These are phyloP conservation scores for Lepeophtheirus nordmannii DNA, from an alignment of 2,888 invertebrate species.

Conservation along the genomic window DNA sequence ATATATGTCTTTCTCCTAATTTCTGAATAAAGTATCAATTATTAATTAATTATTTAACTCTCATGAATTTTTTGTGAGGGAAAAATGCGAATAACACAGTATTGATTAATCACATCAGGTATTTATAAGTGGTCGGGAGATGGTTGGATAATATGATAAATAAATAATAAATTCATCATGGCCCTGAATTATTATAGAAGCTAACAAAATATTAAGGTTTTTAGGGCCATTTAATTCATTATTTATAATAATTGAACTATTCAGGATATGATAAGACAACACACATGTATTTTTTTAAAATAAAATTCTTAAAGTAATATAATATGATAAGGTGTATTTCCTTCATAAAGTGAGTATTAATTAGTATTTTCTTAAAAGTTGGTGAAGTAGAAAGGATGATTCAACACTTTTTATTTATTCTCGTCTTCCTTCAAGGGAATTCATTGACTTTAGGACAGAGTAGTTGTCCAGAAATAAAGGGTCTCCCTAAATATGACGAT, in stretches of 20 bases:
- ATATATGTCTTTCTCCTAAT: too few relatives aligned
- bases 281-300: too few relatives aligned
- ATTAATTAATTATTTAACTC: neutral
- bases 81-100: neutral
- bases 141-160: neutral
- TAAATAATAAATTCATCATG: neutral
- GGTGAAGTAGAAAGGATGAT: too few relatives aligned
- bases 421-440: neutral
- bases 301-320: too few relatives aligned
- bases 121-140: neutral
- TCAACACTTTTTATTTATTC: too few relatives aligned
- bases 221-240: too few relatives aligned
- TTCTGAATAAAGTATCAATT: neutral
- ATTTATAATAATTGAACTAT: neutral
- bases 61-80: neutral
- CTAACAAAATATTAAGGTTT: neutral
- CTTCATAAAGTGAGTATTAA: too few relatives aligned
- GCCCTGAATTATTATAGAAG: neutral
- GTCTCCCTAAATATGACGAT: neutral
- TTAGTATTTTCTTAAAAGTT: too few relatives aligned
- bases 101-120: too few relatives aligned
- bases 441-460: neutral
- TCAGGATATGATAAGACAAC: neutral
- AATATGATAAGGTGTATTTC: too few relatives aligned
- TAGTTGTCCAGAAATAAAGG: neutral